Evolutionary conservation across 2,888 invertebrate genomes (phyloP).

Genomic region (Biston betularia): DNA sequence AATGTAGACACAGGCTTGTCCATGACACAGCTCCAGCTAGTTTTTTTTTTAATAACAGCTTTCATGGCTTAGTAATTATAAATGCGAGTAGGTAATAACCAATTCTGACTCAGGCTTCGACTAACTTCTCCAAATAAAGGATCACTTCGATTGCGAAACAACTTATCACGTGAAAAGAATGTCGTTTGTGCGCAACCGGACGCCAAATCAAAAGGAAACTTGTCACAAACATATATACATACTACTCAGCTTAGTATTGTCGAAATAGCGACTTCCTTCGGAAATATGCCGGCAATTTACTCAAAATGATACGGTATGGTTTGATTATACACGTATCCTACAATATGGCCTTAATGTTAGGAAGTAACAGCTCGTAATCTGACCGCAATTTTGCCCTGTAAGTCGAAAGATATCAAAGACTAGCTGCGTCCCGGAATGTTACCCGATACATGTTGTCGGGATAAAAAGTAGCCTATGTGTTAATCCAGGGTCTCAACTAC

Average conservation of each 20-base stretch:
- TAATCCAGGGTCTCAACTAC: too few relatives aligned
- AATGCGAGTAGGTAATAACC: neutral
- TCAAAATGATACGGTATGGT: constrained; percentile 43
- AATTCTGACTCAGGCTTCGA: constrained; percentile 8
- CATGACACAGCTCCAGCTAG: too few relatives aligned
- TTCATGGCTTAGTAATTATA: neutral
- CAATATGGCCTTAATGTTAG: constrained; percentile 12
- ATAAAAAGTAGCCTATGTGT: too few relatives aligned
- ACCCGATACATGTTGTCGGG: too few relatives aligned
- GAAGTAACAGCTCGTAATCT: constrained; percentile 7
- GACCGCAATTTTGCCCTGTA: constrained; percentile 15
- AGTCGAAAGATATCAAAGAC: neutral
- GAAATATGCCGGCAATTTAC: constrained; percentile 20
- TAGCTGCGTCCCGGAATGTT: too few relatives aligned
- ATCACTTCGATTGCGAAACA: constrained; percentile 32
- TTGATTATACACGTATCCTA: constrained; percentile 14
- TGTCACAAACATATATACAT: constrained; percentile 14
- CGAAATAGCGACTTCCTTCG: constrained; percentile 26
- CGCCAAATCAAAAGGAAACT: constrained; percentile 18
- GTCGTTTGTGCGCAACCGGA: constrained; percentile 44
- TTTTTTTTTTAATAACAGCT: too few relatives aligned
- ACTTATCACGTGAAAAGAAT: constrained; percentile 62
- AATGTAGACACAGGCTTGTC: too few relatives aligned
- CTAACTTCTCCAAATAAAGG: constrained; percentile 11
- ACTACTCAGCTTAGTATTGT: neutral